phyloP scores from a whole-genome alignment of 2,113 vertebrate species.

The Leucosticte australis region DNA sequence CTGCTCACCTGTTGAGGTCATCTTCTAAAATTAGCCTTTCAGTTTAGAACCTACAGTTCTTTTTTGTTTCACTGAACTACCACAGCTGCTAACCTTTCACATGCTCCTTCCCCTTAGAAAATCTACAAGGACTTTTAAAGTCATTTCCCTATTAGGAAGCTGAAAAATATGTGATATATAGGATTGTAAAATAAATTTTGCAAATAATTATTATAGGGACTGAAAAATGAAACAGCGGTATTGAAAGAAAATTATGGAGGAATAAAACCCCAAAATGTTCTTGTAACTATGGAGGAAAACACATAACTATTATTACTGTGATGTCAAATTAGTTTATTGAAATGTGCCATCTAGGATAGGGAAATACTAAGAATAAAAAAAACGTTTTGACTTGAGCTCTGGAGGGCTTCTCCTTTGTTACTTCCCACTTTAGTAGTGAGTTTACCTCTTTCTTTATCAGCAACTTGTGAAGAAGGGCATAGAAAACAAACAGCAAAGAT shows the following conservation, averaged over 20 bases:
- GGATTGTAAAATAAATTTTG: not conserved
- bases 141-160: not conserved
- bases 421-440: not conserved
- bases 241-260: not conserved
- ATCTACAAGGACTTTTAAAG: not conserved
- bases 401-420: not conserved
- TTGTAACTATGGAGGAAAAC: not conserved
- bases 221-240: not conserved
- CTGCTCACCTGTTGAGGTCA: slow-evolving; percentile 13
- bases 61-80: not conserved
- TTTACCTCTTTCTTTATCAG: not conserved
- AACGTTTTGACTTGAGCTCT: not conserved
- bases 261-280: accelerated
- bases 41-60: not conserved
- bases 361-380: not conserved
- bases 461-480: not conserved
- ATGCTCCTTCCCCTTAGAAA: not conserved
- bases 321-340: not conserved
- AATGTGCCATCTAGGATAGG: not conserved
- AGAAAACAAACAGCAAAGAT: not conserved
- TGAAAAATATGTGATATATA: not conserved
- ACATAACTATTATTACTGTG: not conserved
- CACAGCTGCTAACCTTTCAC: not conserved
- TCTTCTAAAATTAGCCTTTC: not conserved
- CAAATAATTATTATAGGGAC: not conserved